Evolutionary conservation across 2,888 invertebrate genomes (phyloP).

Genomic region (Carcina quercana): DNA sequence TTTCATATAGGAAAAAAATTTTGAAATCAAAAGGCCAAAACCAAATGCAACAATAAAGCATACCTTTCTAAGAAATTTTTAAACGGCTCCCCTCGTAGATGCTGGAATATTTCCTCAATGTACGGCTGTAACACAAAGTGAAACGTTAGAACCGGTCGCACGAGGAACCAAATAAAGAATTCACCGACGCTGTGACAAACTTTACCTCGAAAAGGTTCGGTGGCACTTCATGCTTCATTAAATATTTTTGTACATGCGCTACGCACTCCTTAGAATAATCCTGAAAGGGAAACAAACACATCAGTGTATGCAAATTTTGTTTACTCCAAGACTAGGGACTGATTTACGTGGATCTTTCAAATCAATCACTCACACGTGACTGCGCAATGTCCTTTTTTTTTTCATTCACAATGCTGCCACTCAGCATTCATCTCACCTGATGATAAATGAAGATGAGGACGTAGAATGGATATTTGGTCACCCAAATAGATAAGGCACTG

Average conservation of each 20-base stretch:
- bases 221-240: slow-evolving; percentile 97
- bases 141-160: slow-evolving; percentile 6
- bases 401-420: no score
- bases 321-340: no score
- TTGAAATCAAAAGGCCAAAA: no score
- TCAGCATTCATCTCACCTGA: no score
- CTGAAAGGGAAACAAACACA: slow-evolving; percentile 74
- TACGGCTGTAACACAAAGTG: slow-evolving; percentile 88
- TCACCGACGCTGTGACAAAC: neutral
- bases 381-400: no score
- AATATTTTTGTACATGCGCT: slow-evolving; percentile 97
- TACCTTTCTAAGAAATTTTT: slow-evolving; percentile 99
- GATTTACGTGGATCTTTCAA: no score
- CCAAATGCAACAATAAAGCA: slow-evolving; percentile 72
- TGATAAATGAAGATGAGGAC: no score
- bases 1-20: no score
- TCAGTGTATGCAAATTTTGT: no score
- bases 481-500: no score
- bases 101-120: slow-evolving; percentile 99
- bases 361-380: no score
- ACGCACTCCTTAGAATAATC: slow-evolving; percentile 98
- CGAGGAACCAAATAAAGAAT: neutral
- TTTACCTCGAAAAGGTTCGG: slow-evolving; percentile 97
- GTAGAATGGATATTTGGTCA: no score
- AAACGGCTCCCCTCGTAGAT: slow-evolving; percentile 97